Conservation (phyloP, 2,113 vertebrate species). For the Leptobrachium leishanense region DNA sequence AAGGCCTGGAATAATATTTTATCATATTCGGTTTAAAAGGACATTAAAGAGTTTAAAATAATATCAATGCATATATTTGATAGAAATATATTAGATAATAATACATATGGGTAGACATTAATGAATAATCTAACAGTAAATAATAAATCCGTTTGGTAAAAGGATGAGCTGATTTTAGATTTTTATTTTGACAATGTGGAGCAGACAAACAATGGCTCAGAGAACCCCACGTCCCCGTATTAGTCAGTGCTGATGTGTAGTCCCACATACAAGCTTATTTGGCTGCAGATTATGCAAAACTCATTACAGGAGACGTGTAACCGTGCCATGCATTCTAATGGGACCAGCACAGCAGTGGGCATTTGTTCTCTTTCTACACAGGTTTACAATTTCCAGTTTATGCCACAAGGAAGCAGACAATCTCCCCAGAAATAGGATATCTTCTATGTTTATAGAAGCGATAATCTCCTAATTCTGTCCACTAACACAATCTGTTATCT, state of each 20-base stretch:
- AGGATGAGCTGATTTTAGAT: too few relatives aligned
- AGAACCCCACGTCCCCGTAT: neutral
- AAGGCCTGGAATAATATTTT: too few relatives aligned
- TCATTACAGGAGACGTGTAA: conserved; percentile 57
- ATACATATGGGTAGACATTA: too few relatives aligned
- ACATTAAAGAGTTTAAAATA: too few relatives aligned
- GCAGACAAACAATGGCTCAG: neutral
- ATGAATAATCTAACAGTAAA: too few relatives aligned
- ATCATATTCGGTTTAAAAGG: too few relatives aligned
- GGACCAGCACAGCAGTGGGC: conserved; percentile 51
- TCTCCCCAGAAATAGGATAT: conserved; percentile 46
- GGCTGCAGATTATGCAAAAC: conserved; percentile 56
- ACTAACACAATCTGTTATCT: too few relatives aligned
- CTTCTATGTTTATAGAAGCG: too few relatives aligned
- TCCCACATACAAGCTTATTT: conserved; percentile 58
- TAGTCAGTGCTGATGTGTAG: conserved; percentile 45
- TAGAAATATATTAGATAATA: too few relatives aligned
- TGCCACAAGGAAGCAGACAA: conserved; percentile 50
- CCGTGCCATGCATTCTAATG: conserved; percentile 52
- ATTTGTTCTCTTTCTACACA: conserved; percentile 48
- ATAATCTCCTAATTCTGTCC: too few relatives aligned
- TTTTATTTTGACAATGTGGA: neutral
- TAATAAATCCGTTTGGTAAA: too few relatives aligned
- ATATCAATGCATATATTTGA: too few relatives aligned
- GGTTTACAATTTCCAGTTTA: conserved; percentile 52